These are phyloP conservation scores for Cydia fagiglandana DNA, from an alignment of 1,140 invertebrate genomes.

Conservation along the genomic window DNA sequence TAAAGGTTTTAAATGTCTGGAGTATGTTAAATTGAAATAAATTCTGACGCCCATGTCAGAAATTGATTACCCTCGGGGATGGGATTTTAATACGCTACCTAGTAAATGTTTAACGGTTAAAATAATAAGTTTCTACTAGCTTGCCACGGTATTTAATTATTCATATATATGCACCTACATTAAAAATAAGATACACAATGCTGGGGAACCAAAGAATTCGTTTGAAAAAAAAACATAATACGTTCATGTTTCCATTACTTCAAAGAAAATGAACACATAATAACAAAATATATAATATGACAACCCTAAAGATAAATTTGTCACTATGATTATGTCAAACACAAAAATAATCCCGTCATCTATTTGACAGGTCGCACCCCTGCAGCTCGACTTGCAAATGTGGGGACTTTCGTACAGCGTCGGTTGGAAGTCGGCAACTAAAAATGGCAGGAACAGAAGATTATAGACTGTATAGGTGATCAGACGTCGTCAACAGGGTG, in stretches of 20 bases:
- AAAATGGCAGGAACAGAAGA: conserved; percentile 60
- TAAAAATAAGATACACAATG: not conserved
- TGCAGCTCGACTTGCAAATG: conserved; percentile 72
- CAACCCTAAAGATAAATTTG: conserved; percentile 73
- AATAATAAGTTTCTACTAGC: not conserved
- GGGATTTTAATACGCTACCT: too few species aligned
- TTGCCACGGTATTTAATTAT: too few species aligned
- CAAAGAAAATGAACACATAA: conserved; percentile 48
- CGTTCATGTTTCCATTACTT: conserved; percentile 20
- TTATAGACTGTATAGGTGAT: conserved; percentile 73
- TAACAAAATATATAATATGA: conserved; percentile 43
- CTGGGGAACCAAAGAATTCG: not conserved
- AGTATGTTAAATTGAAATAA: not conserved
- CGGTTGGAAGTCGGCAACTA: conserved; percentile 37
- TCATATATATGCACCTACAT: too few species aligned
- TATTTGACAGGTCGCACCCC: conserved; percentile 72
- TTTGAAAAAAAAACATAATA: not conserved
- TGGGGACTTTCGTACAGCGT: conserved; percentile 50
- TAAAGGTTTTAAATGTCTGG: too few species aligned
- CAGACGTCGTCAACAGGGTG: conserved; percentile 65
- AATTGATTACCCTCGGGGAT: too few species aligned
- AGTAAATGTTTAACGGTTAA: not conserved
- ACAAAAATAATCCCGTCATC: conserved; percentile 79
- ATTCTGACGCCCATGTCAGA: not conserved
- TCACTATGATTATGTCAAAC: conserved; percentile 79